These are phyloP conservation scores for Rotaria sp. DNA, from an alignment of 2,888 invertebrate species.

Conservation along the genomic window DNA sequence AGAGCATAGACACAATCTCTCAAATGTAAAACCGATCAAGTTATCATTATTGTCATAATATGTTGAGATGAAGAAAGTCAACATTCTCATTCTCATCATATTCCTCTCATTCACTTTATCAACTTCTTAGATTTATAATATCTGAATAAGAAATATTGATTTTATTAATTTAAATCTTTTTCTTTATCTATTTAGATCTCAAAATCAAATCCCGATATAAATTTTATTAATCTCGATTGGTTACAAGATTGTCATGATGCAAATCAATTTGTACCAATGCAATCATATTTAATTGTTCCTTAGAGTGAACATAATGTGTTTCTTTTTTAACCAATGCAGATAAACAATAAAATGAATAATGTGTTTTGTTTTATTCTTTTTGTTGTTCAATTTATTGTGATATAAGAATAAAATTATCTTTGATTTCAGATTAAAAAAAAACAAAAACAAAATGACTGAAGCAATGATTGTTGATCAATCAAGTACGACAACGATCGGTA, in stretches of 20 bases:
- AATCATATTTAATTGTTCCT: constrained; percentile 13
- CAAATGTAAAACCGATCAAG: too few relatives aligned
- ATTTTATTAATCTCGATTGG: constrained; percentile 36
- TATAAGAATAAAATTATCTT: neutral
- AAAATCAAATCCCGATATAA: constrained; percentile 32
- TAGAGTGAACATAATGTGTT: neutral
- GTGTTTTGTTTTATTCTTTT: neutral
- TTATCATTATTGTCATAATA: too few relatives aligned
- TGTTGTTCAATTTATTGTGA: neutral
- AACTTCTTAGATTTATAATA: neutral
- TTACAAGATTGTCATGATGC: constrained; percentile 31
- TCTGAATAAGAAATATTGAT: neutral
- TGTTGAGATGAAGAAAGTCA: too few relatives aligned
- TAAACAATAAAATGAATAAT: neutral
- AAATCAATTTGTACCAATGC: constrained; percentile 26
- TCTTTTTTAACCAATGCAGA: neutral
- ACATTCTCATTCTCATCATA: too few relatives aligned
- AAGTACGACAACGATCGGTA: neutral
- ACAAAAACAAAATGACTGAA: neutral
- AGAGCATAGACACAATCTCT: too few relatives aligned
- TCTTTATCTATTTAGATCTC: constrained; percentile 3
- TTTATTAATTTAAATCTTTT: neutral
- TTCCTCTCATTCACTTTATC: too few relatives aligned
- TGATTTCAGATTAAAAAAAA: neutral
- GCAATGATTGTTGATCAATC: neutral